Percentiles rank a stretch among this genome's conserved stretches.
Evolutionary conservation across 2,888 invertebrate genomes (phyloP).

Genomic region (Rhimphoctona megacephalus): DNA sequence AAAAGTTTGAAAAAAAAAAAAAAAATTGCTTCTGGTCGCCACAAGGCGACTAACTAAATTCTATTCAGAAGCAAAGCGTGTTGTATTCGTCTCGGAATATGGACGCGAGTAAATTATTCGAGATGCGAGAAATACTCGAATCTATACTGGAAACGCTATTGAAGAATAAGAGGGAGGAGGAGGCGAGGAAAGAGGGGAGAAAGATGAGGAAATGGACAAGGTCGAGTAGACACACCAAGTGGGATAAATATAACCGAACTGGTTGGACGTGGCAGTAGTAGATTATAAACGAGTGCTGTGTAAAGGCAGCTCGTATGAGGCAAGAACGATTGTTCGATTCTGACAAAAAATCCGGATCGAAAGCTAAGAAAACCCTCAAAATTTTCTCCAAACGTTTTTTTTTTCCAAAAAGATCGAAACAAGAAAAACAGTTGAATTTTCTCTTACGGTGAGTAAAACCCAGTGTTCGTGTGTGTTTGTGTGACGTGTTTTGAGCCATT

Average conservation of each 20-base stretch:
- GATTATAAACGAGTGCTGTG: constrained; percentile 39
- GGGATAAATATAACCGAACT: constrained; percentile 64
- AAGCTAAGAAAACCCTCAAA: not conserved
- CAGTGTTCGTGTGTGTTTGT: constrained; percentile 26
- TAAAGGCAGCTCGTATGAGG: not conserved
- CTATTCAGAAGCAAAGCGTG: too few species aligned
- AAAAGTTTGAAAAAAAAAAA: too few species aligned
- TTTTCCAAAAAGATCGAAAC: not conserved
- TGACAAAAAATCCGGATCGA: too few species aligned
- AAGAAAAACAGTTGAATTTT: too few species aligned
- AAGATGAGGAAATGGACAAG: constrained; percentile 46
- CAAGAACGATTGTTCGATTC: too few species aligned
- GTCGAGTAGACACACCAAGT: constrained; percentile 44
- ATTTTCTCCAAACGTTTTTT: too few species aligned
- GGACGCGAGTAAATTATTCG: not conserved
- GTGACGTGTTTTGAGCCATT: not conserved
- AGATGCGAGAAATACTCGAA: not conserved
- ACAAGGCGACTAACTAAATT: too few species aligned
- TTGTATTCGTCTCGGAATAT: not conserved
- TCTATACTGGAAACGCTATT: not conserved
- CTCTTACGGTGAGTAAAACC: constrained; percentile 44
- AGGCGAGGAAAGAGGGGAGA: not conserved
- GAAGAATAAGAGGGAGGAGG: not conserved
- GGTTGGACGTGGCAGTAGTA: constrained; percentile 53
- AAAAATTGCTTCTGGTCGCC: too few species aligned